Conservation (phyloP, 1,140 invertebrate genomes). For the Procambarus clarkii region DNA sequence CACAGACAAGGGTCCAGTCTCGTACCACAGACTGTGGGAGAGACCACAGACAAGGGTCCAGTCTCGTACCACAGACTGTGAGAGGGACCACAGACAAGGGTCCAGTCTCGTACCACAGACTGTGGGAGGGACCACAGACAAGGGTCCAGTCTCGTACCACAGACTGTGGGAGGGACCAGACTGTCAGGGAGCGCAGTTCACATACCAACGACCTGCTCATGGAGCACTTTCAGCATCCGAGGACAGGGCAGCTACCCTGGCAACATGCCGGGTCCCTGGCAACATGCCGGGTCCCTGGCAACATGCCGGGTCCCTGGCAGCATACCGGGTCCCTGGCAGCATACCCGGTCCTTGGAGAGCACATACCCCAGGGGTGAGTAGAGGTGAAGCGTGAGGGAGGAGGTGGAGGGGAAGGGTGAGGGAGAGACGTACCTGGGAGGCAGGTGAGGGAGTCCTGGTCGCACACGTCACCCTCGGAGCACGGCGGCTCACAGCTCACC, state of each 20-base stretch:
- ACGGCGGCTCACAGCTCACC: constrained; percentile 21
- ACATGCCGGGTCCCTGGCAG: neutral
- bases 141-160: no score
- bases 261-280: neutral
- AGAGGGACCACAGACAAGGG: no score
- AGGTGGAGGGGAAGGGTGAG: neutral
- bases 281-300: neutral
- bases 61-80: no score
- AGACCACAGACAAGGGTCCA: no score
- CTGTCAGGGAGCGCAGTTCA: neutral
- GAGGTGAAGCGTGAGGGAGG: no score
- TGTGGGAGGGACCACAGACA: no score
- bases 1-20: no score
- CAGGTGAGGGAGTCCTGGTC: constrained; percentile 1
- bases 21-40: no score
- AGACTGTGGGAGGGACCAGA: no score
- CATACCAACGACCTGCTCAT: neutral
- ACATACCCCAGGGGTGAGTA: no score
- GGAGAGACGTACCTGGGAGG: constrained; percentile 34
- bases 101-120: no score
- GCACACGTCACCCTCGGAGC: constrained; percentile 3
- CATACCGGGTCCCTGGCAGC: neutral
- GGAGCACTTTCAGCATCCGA: neutral
- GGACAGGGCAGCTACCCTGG: neutral
- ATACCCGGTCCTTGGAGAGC: neutral